These are phyloP conservation scores for Peromyscus polionotus DNA, from an alignment of 2,113 vertebrate genomes.

Conservation along the genomic window DNA sequence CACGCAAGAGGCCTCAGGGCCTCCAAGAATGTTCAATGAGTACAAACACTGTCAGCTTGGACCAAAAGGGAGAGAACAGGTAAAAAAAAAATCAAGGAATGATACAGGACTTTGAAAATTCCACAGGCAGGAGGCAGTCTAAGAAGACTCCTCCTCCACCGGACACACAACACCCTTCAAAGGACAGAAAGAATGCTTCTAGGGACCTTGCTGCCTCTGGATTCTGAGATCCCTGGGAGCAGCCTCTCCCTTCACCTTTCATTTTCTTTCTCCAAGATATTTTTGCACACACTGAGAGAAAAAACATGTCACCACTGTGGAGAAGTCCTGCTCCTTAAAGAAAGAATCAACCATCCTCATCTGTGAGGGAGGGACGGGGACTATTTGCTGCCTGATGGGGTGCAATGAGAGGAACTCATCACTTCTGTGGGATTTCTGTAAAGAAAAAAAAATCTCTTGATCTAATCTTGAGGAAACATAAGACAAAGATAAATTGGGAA, in stretches of 20 bases:
- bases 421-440: neutral
- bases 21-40: neutral
- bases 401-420: neutral
- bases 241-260: neutral
- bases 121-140: neutral
- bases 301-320: neutral
- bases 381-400: neutral
- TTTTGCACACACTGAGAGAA: neutral
- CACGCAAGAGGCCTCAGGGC: too few relatives aligned
- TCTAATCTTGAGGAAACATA: constrained; percentile 8
- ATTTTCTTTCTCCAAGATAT: neutral
- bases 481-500: constrained; percentile 1
- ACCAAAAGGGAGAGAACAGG: neutral
- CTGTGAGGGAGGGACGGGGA: neutral
- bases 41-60: neutral
- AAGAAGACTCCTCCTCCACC: neutral
- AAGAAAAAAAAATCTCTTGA: neutral
- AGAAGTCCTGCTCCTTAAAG: neutral
- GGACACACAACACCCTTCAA: neutral
- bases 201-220: neutral
- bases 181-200: neutral
- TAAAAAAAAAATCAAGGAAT: neutral
- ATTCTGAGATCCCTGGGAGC: neutral
- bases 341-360: neutral
- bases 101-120: neutral